Evolutionary conservation across 2,113 vertebrate genomes (phyloP), one percentile per base, ranked within the genome.

Genomic region (Myxocyprinus asiaticus): DNA sequence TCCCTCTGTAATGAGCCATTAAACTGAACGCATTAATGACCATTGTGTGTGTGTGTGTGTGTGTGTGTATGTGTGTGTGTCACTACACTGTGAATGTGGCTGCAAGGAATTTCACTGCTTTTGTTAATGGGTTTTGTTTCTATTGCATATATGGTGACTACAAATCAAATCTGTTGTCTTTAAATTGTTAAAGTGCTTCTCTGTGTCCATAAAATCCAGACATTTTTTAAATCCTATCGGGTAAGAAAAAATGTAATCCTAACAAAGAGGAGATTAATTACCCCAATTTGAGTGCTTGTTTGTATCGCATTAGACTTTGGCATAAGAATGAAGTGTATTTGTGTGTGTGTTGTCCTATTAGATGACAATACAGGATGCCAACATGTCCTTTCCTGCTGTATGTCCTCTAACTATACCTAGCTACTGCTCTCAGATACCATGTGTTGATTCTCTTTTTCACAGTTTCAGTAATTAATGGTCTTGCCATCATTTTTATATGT

Each of bases 11-110:
- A 83, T 85, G 84, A 85, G 81, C 78, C 43, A 48, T 56, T 68
- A 72, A 78, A 76, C 59, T 67, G 73, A 71, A 76, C 71, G 78
- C 67, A 83, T 83, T 85, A 85, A 83, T 85, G 85, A 85, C 77
- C 87, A 43, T 73, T 73, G n/a, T n/a, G n/a, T 33, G 22, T 33
- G 22, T 33, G 22, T 33, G 22, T 33, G 22, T 33, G 22, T 33
- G 22, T 33, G 77, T 79, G 73, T 59, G 86, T 76, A 61, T 79
- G 82, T 76, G 67, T 84, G 87, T 88, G 85, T 88, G 89, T 84
- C 64, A 67, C 44, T 73, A 51, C 14, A 48, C 45, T 63, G 47
- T 50, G 45, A 64, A 11, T 42, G 45, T 33, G 15, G 47, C 44
- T 64, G 17, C 72, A 75, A 61, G 8, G 70, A 15, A 73, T 73